phyloP scores from a whole-genome alignment of 2,888 invertebrate species.

The Eledona agricola region DNA sequence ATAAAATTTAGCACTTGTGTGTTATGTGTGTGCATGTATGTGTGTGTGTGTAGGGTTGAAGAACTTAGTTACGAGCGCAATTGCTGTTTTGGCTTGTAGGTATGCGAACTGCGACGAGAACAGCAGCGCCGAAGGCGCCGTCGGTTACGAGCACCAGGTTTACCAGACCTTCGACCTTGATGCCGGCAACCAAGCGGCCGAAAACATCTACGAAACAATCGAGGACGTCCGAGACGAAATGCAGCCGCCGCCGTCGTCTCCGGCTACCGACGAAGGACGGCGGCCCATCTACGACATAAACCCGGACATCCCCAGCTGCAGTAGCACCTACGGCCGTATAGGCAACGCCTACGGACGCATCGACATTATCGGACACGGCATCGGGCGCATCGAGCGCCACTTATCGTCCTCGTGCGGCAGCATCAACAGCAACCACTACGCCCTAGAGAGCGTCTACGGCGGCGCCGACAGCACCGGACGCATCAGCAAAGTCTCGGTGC shows the following conservation, averaged over 20 bases:
- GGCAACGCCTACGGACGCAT: conserved; percentile 66
- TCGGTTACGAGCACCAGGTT: conserved; percentile 64
- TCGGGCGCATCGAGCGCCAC: conserved; percentile 68
- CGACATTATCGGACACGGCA: conserved; percentile 64
- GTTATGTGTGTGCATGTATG: no score
- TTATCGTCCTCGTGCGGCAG: conserved; percentile 74
- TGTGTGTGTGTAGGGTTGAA: no score
- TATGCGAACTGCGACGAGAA: conserved; percentile 64
- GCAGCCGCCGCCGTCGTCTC: conserved; percentile 37
- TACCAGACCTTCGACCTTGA: conserved; percentile 65
- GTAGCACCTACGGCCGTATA: conserved; percentile 60
- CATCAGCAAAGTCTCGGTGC: conserved; percentile 70
- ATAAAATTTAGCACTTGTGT: no score
- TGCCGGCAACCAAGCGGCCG: conserved; percentile 58
- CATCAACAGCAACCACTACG: conserved; percentile 62
- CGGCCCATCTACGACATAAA: conserved; percentile 51
- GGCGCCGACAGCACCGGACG: conserved; percentile 59
- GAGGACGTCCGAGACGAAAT: conserved; percentile 61
- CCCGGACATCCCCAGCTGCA: conserved; percentile 51
- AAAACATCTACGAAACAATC: conserved; percentile 67
- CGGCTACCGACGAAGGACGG: conserved; percentile 45
- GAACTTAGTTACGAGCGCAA: no score
- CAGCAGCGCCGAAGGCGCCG: conserved; percentile 67
- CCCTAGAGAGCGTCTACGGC: conserved; percentile 62
- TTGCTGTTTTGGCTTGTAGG: conserved; percentile 40